A percentile compares a stretch with the other conserved stretches of the same genome.
Evolutionary conservation across 2,888 invertebrate genomes (phyloP).

Genomic region (Troglohyphantes excavatus): DNA sequence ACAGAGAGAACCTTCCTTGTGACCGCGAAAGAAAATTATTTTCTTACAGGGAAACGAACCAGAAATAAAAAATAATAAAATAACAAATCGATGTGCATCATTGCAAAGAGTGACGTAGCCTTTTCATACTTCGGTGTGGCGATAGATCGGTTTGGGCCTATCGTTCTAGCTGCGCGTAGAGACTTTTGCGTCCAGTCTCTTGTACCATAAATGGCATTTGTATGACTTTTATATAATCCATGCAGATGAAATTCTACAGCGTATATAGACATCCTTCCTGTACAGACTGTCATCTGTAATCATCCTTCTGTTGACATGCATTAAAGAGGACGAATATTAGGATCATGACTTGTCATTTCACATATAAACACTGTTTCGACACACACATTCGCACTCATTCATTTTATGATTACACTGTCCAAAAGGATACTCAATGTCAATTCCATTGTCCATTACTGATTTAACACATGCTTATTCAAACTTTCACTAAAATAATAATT

Average conservation of each 20-base stretch:
- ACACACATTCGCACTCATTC: too few species aligned
- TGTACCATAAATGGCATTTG: conserved; percentile 74
- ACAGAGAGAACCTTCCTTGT: neutral
- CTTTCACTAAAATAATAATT: too few species aligned
- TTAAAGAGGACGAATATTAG: conserved; percentile 76
- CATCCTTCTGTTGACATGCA: conserved; percentile 74
- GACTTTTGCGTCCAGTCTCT: conserved; percentile 78
- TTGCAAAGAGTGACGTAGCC: conserved; percentile 20
- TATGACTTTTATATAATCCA: conserved; percentile 75
- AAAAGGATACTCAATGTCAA: too few species aligned
- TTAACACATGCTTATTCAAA: too few species aligned
- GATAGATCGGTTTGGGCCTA: conserved; percentile 65
- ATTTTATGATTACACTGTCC: too few species aligned
- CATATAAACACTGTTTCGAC: too few species aligned
- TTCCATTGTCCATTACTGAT: too few species aligned
- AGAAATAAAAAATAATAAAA: conserved; percentile 19
- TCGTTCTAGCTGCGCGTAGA: conserved; percentile 74
- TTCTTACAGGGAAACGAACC: conserved; percentile 66
- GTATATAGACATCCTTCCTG: conserved; percentile 75
- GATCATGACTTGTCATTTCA: conserved; percentile 27
- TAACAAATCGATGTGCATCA: conserved; percentile 27
- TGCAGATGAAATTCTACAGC: conserved; percentile 70
- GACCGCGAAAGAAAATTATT: conserved; percentile 59
- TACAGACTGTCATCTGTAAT: conserved; percentile 78
- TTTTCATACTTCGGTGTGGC: conserved; percentile 69